Evolutionary conservation across 2,797 vertebrate species (phyloP).

Genomic region (Semaprochilodus insignis): DNA sequence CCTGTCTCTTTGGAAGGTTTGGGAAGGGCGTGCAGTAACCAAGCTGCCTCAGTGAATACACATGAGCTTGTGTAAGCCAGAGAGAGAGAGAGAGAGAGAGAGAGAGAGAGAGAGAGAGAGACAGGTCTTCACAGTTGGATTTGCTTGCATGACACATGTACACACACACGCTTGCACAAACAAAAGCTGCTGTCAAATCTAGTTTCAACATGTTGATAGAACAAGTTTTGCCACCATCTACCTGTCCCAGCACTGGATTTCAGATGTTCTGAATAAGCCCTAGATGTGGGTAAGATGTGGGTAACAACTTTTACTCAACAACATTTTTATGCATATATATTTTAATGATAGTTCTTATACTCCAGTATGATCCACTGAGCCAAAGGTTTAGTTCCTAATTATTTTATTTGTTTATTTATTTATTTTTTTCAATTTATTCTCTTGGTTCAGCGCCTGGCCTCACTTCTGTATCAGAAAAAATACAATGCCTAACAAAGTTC

Average conservation of each 20-base stretch:
- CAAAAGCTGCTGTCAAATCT: slow-evolving; percentile 46
- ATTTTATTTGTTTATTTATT: too few species aligned
- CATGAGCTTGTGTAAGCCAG: slow-evolving; percentile 23
- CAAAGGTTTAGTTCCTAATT: too few species aligned
- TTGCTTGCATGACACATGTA: slow-evolving; percentile 19
- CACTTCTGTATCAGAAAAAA: too few species aligned
- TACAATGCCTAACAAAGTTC: too few species aligned
- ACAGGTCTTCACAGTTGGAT: slow-evolving; percentile 54
- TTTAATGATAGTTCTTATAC: too few species aligned
- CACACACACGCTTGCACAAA: slow-evolving; percentile 18
- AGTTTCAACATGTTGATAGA: slow-evolving; percentile 53
- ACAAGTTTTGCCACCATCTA: slow-evolving; percentile 36
- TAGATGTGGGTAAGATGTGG: neutral
- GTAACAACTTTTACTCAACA: neutral
- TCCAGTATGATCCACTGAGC: too few species aligned
- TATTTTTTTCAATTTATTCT: too few species aligned
- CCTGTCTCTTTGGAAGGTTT: slow-evolving; percentile 14
- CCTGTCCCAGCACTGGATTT: neutral
- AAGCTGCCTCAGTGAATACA: slow-evolving; percentile 1
- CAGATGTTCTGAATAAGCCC: neutral
- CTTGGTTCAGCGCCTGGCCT: too few species aligned
- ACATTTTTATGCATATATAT: too few species aligned
- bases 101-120: slow-evolving; percentile 60
- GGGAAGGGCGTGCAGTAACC: slow-evolving; percentile 3
- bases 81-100: slow-evolving; percentile 59